Conservation (phyloP, 2,888 invertebrate genomes). For the Cinara cedri region DNA sequence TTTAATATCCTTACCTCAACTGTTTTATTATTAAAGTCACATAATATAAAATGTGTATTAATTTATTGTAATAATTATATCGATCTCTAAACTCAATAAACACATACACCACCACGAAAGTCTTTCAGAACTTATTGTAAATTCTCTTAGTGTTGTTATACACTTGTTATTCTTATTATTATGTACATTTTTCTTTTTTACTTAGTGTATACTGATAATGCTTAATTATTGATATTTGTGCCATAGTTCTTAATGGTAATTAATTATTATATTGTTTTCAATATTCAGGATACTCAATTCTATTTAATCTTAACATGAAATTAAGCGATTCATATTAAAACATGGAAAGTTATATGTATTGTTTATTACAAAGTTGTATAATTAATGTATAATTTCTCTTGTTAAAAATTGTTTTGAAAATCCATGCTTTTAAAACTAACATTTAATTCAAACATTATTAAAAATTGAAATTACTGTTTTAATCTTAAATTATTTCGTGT, state of each 20-base stretch:
- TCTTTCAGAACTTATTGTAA: constrained; percentile 50
- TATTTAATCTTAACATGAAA: constrained; percentile 5
- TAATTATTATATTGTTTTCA: constrained; percentile 27
- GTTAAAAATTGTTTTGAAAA: constrained; percentile 11
- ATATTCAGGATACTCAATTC: constrained; percentile 3
- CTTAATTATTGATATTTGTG: constrained; percentile 38
- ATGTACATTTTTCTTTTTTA: constrained; percentile 30
- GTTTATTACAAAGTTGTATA: background rate
- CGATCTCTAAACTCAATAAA: constrained; percentile 52
- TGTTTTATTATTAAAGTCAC: constrained; percentile 41
- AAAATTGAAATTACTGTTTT: background rate
- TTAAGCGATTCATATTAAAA: background rate
- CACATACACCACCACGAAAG: constrained; percentile 46
- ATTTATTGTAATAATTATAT: constrained; percentile 34
- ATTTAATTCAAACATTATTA: constrained; percentile 2
- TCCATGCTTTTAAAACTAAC: constrained; percentile 16
- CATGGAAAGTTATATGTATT: constrained; percentile 12
- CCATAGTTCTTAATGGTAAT: constrained; percentile 37
- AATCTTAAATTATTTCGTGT: background rate
- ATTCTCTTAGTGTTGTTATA: constrained; percentile 16
- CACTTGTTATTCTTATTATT: constrained; percentile 30
- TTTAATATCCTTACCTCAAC: constrained; percentile 48
- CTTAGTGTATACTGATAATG: constrained; percentile 30
- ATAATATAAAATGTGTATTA: constrained; percentile 26
- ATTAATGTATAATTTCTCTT: background rate